Base-by-base conservation (phyloP, 2,113 vertebrate species). In the Antechinus stuartii region DNA sequence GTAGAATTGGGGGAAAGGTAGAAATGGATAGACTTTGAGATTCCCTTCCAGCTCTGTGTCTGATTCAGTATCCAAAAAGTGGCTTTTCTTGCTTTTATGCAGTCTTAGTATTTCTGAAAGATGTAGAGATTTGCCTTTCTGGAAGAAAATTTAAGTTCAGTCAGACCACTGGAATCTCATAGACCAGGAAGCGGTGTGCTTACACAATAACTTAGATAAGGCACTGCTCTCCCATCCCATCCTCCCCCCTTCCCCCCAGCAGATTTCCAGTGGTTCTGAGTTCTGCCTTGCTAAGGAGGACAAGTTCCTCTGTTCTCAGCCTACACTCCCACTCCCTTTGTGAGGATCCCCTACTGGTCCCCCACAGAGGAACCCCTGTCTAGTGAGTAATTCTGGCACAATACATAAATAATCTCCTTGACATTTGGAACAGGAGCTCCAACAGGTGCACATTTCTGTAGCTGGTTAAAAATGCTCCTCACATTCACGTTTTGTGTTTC, bases 91-190 rank as follows among this genome's bases (percentile, higher is more conserved):
- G 46, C 4, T 22, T 27, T n/a, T 12, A 26, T 6, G 23, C 35
- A 89, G 26, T 35, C 54, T 1, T 0, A 8, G 23, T 24, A 50
- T 94, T 76, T 76, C 27, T n/a, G 46, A 53, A 53, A n/a, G 30
- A 52, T 42, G n/a, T 42, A 84, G n/a, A 84, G 8, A 91, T 24
- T 22, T 91, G 57, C 4, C 5, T 54, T 91, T 95, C 84, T 91
- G 89, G 95, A 91, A 54, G 92, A 91, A 90, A 94, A 47, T 19
- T 4, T 25, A 54, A n/a, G n/a, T n/a, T 93, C 57, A 26, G 49
- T 30, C 61, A 89, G 68, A 68, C 54, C 27, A 50, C 24, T 84
- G 90, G 23, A 26, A 24, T 25, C 35, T 35, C 0, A 7, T 7
- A n/a, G 5, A 42, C 68, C 68, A 84, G n/a, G 68, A 16, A 84